phyloP scores from a whole-genome alignment of 2,113 vertebrate species.

The Thomomys bottae region DNA sequence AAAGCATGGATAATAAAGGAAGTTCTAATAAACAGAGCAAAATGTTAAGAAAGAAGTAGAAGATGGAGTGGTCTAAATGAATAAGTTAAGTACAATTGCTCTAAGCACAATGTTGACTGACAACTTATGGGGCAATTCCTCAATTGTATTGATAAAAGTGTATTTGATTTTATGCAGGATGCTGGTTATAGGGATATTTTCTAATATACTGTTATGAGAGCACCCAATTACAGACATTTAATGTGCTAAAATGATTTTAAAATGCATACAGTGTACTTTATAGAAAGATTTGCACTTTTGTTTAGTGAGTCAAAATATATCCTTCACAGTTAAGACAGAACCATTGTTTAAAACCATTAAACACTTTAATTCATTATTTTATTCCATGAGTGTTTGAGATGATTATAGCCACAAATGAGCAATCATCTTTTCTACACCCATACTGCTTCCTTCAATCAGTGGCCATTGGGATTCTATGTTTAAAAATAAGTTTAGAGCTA shows the following conservation, averaged over 20 bases:
- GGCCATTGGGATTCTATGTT: not conserved
- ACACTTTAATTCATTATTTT: not conserved
- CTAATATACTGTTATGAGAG: not conserved
- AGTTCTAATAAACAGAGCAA: not conserved
- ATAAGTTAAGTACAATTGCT: constrained; percentile 8
- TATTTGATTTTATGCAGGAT: not conserved
- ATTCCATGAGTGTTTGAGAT: not conserved
- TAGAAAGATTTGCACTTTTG: not conserved
- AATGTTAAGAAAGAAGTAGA: not conserved
- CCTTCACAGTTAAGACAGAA: not conserved
- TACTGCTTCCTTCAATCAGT: not conserved
- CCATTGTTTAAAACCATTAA: not conserved
- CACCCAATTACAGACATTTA: not conserved
- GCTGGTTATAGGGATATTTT: not conserved
- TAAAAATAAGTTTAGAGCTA: not conserved
- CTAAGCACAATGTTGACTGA: not conserved
- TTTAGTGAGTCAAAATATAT: not conserved
- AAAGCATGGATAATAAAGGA: too few species aligned
- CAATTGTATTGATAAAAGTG: not conserved
- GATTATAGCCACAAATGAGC: not conserved
- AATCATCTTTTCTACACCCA: not conserved
- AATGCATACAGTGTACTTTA: not conserved
- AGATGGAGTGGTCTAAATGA: not conserved
- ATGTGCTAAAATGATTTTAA: not conserved
- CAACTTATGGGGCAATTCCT: not conserved